Percentiles rank a stretch among this genome's conserved stretches.
phyloP scores from a whole-genome alignment of 1,140 invertebrate species.

The Batillaria attramentaria region DNA sequence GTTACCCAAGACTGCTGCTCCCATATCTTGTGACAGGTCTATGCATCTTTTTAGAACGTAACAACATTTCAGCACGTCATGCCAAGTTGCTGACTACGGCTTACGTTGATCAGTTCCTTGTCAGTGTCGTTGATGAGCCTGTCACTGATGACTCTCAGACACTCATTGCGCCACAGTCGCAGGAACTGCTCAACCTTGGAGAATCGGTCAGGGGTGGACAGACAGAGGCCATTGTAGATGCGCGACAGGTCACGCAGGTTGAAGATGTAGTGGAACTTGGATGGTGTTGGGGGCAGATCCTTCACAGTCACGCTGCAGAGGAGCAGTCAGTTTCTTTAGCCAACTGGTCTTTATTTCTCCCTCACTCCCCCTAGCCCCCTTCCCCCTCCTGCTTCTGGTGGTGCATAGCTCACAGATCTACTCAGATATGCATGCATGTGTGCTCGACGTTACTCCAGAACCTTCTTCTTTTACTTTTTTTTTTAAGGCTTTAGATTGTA shows the following conservation, averaged over 20 bases:
- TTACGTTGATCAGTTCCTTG: slow-evolving; percentile 67
- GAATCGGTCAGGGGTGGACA: slow-evolving; percentile 81
- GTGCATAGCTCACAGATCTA: too few species aligned
- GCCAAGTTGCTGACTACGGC: slow-evolving; percentile 31
- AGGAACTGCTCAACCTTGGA: slow-evolving; percentile 81
- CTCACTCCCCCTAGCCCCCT: too few species aligned
- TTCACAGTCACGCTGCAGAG: slow-evolving; percentile 75
- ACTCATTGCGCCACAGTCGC: slow-evolving; percentile 92
- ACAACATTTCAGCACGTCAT: not conserved
- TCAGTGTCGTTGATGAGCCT: slow-evolving; percentile 83
- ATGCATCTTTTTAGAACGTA: not conserved
- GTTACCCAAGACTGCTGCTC: too few species aligned
- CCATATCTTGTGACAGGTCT: not conserved
- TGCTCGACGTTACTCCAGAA: too few species aligned
- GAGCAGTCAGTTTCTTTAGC: too few species aligned
- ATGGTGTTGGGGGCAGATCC: slow-evolving; percentile 90
- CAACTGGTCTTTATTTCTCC: too few species aligned
- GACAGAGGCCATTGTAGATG: slow-evolving; percentile 84
- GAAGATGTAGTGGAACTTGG: slow-evolving; percentile 95
- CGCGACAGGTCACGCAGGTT: slow-evolving; percentile 91
- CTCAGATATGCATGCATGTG: too few species aligned
- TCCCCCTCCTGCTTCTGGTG: too few species aligned
- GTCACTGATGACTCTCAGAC: slow-evolving; percentile 87
- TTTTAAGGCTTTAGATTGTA: too few species aligned
- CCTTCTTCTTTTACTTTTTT: too few species aligned